A percentile compares a stretch with the other conserved stretches of the same genome.
phyloP scores from a whole-genome alignment of 2,113 vertebrate genomes.

The Fregetta grallaria region DNA sequence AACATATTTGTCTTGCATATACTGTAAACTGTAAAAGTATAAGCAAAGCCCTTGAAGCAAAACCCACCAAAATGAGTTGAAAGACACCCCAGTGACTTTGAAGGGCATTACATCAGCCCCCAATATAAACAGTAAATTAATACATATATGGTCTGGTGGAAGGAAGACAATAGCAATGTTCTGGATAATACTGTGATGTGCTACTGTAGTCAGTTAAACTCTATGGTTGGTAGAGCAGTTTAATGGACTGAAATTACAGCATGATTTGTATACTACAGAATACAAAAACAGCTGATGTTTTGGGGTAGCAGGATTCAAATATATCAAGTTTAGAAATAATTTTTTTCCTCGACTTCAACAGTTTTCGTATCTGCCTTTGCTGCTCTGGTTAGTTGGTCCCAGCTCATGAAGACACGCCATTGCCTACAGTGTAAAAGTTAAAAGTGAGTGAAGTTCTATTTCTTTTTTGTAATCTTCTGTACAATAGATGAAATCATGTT shows the following conservation, averaged over 20 bases:
- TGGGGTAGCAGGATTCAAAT: neutral
- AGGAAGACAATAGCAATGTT: neutral
- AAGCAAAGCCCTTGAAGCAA: neutral
- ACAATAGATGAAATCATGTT: neutral
- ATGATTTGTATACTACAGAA: neutral
- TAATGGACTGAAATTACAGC: neutral
- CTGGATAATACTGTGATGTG: neutral
- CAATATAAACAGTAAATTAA: neutral
- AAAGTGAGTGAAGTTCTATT: neutral
- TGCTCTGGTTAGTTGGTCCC: neutral
- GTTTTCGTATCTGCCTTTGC: neutral
- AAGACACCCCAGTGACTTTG: neutral
- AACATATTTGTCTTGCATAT: neutral
- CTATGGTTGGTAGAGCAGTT: neutral
- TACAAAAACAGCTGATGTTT: neutral
- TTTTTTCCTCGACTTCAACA: neutral
- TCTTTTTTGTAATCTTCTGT: neutral
- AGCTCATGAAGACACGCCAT: neutral
- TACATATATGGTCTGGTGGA: neutral
- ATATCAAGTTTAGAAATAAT: neutral
- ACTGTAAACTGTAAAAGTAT: neutral
- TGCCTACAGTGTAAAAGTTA: neutral
- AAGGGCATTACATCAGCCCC: neutral
- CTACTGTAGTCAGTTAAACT: neutral
- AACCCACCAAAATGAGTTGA: neutral